Evolutionary conservation across 2,113 vertebrate species (phyloP).

Genomic region (Arvicanthis niloticus): DNA sequence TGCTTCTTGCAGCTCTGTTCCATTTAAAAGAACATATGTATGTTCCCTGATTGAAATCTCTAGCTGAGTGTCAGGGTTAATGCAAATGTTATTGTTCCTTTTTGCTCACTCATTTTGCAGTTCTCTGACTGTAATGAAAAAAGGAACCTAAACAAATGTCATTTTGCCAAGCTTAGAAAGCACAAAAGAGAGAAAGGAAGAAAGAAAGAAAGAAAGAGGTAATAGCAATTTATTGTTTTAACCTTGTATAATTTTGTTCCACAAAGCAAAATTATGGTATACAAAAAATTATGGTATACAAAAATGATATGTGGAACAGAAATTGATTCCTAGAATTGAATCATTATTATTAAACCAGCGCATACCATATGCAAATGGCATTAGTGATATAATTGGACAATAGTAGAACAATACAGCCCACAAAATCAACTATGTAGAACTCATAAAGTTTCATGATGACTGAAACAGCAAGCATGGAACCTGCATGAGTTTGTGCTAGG

Average conservation of each 20-base stretch:
- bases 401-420: neutral
- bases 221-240: neutral
- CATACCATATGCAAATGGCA: no score
- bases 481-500: neutral
- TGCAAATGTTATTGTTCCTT: neutral
- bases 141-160: neutral
- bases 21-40: neutral
- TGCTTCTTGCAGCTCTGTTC: neutral
- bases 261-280: no score
- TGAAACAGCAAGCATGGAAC: neutral
- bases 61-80: neutral
- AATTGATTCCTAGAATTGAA: neutral
- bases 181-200: neutral
- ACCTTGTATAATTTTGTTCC: no score
- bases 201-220: neutral
- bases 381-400: neutral
- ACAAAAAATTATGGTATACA: no score
- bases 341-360: neutral
- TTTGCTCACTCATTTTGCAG: neutral
- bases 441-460: neutral
- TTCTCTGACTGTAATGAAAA: neutral
- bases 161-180: neutral
- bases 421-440: neutral
- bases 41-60: neutral
- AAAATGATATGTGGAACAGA: neutral